phyloP scores from a whole-genome alignment of 2,113 vertebrate genomes.

The Sinocyclocheilus maitianheensis region DNA sequence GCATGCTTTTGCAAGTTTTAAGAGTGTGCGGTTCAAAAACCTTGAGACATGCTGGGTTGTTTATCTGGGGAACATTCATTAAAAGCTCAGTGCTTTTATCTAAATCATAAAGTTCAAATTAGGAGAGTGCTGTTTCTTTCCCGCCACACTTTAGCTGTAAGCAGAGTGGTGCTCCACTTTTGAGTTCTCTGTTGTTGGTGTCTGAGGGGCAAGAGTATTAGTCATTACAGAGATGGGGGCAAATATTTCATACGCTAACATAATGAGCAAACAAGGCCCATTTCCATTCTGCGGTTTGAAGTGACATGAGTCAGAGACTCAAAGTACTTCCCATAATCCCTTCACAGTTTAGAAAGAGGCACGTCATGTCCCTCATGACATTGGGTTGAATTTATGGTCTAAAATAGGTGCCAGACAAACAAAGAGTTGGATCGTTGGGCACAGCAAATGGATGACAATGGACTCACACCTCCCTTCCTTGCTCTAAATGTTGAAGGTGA shows the following conservation, averaged over 20 bases:
- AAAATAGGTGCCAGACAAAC: slow-evolving; percentile 26
- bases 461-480: background rate
- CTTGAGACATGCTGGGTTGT: slow-evolving; percentile 29
- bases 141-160: slow-evolving; percentile 16
- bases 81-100: slow-evolving; percentile 31
- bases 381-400: background rate
- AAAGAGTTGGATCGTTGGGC: background rate
- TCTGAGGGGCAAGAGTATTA: slow-evolving; percentile 17
- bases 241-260: slow-evolving; percentile 19
- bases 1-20: slow-evolving; percentile 22
- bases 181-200: background rate
- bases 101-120: slow-evolving; percentile 30
- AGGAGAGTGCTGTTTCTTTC: background rate
- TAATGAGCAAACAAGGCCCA: slow-evolving; percentile 17
- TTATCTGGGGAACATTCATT: slow-evolving; percentile 32
- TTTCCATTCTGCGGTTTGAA: slow-evolving; percentile 23
- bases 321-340: slow-evolving; percentile 31
- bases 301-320: slow-evolving; percentile 23
- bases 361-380: slow-evolving; percentile 11
- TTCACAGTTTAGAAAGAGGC: background rate
- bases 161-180: slow-evolving; percentile 24
- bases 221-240: slow-evolving; percentile 24
- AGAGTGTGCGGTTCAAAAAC: slow-evolving; percentile 20
- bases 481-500: slow-evolving; percentile 33
- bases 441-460: background rate